Evolutionary conservation across 2,113 vertebrate genomes (phyloP).

Genomic region (Dolichallabes microphthalmus): DNA sequence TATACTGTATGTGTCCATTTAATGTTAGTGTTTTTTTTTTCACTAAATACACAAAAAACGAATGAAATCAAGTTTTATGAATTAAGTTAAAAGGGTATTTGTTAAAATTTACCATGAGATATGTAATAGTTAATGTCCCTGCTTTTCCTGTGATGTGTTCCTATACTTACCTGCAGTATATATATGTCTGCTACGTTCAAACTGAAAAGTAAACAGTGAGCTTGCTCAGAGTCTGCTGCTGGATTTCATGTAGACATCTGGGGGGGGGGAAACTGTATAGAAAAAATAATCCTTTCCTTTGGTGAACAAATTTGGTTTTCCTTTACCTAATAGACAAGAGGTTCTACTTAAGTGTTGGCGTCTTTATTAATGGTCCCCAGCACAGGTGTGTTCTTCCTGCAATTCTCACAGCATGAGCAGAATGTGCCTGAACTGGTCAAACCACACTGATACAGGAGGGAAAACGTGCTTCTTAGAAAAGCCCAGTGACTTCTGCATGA

Average conservation of each 20-base stretch:
- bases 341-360: background rate
- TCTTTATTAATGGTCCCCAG: constrained; percentile 12
- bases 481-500: background rate
- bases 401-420: constrained; percentile 42
- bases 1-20: background rate
- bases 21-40: background rate
- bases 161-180: constrained; percentile 17
- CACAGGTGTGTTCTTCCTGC: constrained; percentile 44
- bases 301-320: background rate
- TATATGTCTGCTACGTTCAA: background rate
- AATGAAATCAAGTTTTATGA: too few relatives aligned
- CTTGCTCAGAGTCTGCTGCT: background rate
- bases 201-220: background rate
- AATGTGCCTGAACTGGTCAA: constrained; percentile 54
- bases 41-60: background rate
- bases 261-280: background rate
- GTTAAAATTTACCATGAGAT: background rate
- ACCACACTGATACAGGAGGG: constrained; percentile 17
- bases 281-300: background rate
- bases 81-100: background rate
- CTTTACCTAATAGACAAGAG: background rate
- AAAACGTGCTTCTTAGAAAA: background rate
- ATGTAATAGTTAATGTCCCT: background rate
- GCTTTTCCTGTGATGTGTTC: background rate
- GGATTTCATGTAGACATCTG: constrained; percentile 10